Evolutionary conservation across 2,797 vertebrate species (phyloP).

Genomic region (Anas bernieri): DNA sequence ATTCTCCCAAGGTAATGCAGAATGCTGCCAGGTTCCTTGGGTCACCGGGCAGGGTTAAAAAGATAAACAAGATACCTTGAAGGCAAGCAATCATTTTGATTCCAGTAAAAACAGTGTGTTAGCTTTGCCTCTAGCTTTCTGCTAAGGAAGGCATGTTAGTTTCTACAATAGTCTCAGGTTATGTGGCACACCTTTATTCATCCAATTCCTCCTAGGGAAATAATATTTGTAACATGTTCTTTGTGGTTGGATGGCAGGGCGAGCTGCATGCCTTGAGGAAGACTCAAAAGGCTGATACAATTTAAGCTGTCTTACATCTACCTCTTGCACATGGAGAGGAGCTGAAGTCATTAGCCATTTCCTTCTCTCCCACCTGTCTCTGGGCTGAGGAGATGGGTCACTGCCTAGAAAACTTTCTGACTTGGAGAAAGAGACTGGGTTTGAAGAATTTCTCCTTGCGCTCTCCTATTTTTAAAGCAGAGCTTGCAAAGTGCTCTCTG

Average conservation of each 20-base stretch:
- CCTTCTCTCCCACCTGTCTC: not conserved
- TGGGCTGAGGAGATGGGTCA: not conserved
- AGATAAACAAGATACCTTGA: not conserved
- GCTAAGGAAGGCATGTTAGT: not conserved
- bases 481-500: not conserved
- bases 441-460: not conserved
- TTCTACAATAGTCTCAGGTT: not conserved
- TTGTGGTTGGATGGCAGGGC: not conserved
- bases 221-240: not conserved
- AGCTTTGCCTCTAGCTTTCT: not conserved
- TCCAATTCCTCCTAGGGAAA: not conserved
- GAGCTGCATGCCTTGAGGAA: fast-evolving
- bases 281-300: not conserved
- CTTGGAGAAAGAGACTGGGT: not conserved
- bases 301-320: not conserved
- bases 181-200: not conserved
- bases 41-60: not conserved
- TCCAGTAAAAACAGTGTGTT: not conserved
- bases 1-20: not conserved
- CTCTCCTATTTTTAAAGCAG: not conserved
- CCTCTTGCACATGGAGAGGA: not conserved
- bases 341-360: not conserved
- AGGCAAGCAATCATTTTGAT: not conserved
- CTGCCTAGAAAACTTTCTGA: not conserved
- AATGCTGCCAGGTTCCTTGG: not conserved